Evolutionary conservation across 2,113 vertebrate species (phyloP), one percentile per base, ranked within the genome.

Genomic region (Paedocypris sp.): DNA sequence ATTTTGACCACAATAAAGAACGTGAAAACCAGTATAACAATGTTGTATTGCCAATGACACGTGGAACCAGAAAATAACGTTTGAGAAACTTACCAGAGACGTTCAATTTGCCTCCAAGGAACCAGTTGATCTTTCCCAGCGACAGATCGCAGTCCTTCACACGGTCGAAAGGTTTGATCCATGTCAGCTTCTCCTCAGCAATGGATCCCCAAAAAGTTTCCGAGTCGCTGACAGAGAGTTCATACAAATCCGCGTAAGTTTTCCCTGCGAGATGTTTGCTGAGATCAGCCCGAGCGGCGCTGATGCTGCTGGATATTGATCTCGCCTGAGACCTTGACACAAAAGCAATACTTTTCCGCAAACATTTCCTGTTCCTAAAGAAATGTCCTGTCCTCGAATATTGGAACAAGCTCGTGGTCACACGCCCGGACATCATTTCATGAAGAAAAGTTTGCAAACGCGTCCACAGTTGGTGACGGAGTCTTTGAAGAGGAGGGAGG

Each of bases 41-140:
- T n/a, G n/a, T n/a, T n/a, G n/a, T n/a, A n/a, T n/a, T n/a, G n/a
- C n/a, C n/a, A n/a, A n/a, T n/a, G n/a, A n/a, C n/a, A 23, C 5
- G 18, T 4, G 33, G 6, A 39, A 43, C 38, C 33, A 42, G 10
- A n/a, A 53, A 31, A 32, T 8, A 10, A 38, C 8, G n/a, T 26
- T 5, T n/a, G 22, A 1, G 6, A 38, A 39, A 29, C 35, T 87
- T 74, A 93, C 91, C 91, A 5, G 91, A 91, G 42, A 93, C 90
- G 53, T 93, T 93, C 3, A 92, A 70, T 60, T 81, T 83, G 42
- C 90, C 91, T 9, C 91, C 90, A 63, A 85, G 77, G 75, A 94
- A 93, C 92, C 92, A 94, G 57, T 69, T 69, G 69, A 88, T 80
- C 58, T 32, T 68, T 12, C 83, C 89, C 15, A 39, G 61, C 3